Evolutionary conservation across 2,797 vertebrate genomes (phyloP).

Genomic region (Rhabdomys pumilio): DNA sequence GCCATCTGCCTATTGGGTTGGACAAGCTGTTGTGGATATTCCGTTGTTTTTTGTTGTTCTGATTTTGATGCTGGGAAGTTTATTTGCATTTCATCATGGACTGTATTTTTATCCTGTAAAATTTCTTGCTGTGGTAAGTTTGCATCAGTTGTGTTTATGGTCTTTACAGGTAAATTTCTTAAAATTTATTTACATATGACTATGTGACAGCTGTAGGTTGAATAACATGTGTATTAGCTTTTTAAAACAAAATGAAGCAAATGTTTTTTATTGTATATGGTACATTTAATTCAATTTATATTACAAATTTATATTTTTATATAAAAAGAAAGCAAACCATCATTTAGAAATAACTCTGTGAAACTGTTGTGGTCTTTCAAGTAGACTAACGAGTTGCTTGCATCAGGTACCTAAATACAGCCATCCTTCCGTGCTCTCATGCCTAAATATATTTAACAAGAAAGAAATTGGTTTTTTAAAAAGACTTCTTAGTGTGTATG

Average conservation of each 20-base stretch:
- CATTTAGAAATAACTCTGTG: conserved; percentile 31
- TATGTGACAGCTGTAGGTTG: not conserved
- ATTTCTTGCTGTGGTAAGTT: conserved; percentile 90
- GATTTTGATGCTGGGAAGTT: conserved; percentile 89
- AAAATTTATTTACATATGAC: not conserved
- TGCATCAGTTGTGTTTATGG: not conserved
- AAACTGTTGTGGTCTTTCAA: not conserved
- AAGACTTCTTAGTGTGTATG: not conserved
- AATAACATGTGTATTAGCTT: conserved; percentile 33
- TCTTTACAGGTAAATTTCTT: conserved; percentile 50
- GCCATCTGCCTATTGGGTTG: conserved; percentile 97
- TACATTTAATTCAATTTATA: not conserved
- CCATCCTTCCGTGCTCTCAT: not conserved
- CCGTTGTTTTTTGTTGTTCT: conserved; percentile 93
- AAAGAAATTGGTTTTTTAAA: not conserved
- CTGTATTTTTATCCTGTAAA: conserved; percentile 89
- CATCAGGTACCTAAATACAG: not conserved
- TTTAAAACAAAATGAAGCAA: conserved; percentile 8
- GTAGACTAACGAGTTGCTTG: not conserved
- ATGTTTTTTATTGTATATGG: not conserved
- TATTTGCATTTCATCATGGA: conserved; percentile 90
- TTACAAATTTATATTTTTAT: not conserved
- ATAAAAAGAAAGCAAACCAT: not conserved
- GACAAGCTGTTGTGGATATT: conserved; percentile 95
- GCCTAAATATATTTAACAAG: conserved; percentile 23